Conservation (phyloP, 2,113 vertebrate species). For the Ailurus styani region DNA sequence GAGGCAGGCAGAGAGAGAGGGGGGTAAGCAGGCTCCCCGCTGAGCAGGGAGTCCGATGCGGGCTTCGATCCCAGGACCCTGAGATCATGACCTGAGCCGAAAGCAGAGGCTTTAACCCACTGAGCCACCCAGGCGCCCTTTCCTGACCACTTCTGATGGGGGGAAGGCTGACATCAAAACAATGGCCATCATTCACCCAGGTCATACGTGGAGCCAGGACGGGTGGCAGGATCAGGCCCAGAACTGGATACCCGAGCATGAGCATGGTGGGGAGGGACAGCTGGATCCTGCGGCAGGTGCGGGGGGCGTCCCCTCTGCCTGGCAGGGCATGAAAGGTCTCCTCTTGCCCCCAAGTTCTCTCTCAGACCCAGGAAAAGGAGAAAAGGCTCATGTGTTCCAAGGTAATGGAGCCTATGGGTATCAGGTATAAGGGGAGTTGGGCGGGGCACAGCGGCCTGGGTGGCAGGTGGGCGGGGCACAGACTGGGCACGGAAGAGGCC, state of each 20-base stretch:
- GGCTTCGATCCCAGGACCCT: too few species aligned
- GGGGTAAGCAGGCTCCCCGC: too few species aligned
- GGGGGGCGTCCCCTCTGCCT: background rate
- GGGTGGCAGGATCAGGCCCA: too few species aligned
- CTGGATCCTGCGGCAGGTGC: background rate
- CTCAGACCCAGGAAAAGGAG: slow-evolving; percentile 22
- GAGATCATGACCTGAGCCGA: too few species aligned
- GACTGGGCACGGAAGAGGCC: background rate
- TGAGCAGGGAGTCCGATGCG: too few species aligned
- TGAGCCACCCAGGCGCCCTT: too few species aligned
- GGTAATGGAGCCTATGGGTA: slow-evolving; percentile 41
- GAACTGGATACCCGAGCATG: background rate
- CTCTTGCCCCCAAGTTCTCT: background rate
- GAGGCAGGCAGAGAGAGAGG: too few species aligned
- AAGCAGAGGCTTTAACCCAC: too few species aligned
- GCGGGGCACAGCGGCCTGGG: background rate
- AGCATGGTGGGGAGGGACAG: background rate
- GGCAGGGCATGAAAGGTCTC: background rate
- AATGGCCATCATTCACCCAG: background rate
- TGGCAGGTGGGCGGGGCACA: background rate
- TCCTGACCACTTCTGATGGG: background rate
- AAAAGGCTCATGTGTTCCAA: slow-evolving; percentile 10
- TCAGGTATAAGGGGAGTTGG: slow-evolving; percentile 55
- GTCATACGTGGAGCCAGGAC: background rate
- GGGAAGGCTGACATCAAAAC: background rate